Base-by-base conservation (phyloP, 2,113 vertebrate species). In the Cinclus cinclus region DNA sequence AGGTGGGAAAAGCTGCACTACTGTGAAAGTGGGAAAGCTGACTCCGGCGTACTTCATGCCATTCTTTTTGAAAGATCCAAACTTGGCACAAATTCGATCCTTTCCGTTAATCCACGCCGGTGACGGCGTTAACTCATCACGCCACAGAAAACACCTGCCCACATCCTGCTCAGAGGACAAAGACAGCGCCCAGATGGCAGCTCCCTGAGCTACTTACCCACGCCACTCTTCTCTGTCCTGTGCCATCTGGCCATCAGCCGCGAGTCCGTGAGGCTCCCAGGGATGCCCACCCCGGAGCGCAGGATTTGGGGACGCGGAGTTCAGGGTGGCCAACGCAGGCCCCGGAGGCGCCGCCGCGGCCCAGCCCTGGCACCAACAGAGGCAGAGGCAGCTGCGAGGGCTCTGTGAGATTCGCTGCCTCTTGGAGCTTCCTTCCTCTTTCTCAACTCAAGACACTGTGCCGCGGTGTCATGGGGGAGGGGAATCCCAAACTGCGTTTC, bases 381-480 rank as follows among this genome's bases (percentile, higher is more conserved):
- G 63, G 63, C 67, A 7, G 58, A 46, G 63, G 83, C 81, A 28
- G 88, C 80, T 23, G 91, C 4, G 10, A 58, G 52, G 79, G 60
- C 49, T 81, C 90, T 13, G 84, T 1, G 92, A 92, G 56, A 94
- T 96, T 86, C 59, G 95, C 92, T 27, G 93, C 70, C n/a, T 68
- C 27, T 76, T 47, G 2, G 79, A 77, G 96, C 97, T 98, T 98
- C 98, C 98, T 98, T 98, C 98, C 98, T 98, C 98, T 98, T 98
- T 94, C 94, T 85, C 80, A 75, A 23, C 85, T 27, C 31, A 0
- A 86, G 84, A 91, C 20, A 24, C 5, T 11, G 25, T 49, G 55
- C 75, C 73, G 63, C 13, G 39, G 58, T 80, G 80, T 47, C 60
- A 19, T 76, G 96, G 96, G 96, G 96, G 97, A 91, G 93, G 96